These are phyloP conservation scores for Cassiopea andromeda DNA, from an alignment of 30 jellyfish, hydroid and myxozoan species.

Conservation along the genomic window DNA sequence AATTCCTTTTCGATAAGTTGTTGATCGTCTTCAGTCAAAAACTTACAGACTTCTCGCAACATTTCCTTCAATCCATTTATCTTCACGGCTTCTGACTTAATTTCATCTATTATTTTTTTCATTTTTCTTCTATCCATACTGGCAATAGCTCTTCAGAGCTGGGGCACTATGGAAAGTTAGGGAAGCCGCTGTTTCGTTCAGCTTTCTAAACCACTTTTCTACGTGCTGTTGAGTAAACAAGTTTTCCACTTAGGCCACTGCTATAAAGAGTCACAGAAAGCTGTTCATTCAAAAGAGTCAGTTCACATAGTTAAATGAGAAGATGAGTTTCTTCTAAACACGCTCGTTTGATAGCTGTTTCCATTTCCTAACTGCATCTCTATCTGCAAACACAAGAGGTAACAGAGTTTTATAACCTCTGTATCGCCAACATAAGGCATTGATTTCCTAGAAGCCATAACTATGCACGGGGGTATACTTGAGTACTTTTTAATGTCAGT, in stretches of 20 bases:
- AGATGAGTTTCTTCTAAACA: too few species aligned
- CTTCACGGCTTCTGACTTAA: slow-evolving; percentile 10
- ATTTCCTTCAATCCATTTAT: slow-evolving; percentile 2
- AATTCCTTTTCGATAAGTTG: background rate
- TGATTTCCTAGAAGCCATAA: background rate
- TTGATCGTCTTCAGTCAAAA: background rate
- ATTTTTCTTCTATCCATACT: background rate
- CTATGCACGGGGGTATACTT: background rate
- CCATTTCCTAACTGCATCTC: too few species aligned
- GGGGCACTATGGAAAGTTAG: background rate
- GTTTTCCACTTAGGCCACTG: too few species aligned
- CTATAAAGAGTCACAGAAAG: too few species aligned
- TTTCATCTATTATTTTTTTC: background rate
- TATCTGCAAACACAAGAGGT: too few species aligned
- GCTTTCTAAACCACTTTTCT: too few species aligned
- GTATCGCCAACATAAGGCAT: too few species aligned
- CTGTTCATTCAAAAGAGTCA: too few species aligned
- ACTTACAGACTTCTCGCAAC: background rate
- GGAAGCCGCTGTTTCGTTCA: background rate
- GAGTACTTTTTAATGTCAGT: background rate
- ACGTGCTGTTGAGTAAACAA: too few species aligned
- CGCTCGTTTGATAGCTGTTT: too few species aligned
- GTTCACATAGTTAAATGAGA: too few species aligned
- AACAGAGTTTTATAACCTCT: too few species aligned
- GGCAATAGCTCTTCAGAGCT: background rate